phyloP scores from a whole-genome alignment of 2,888 invertebrate genomes.

The Nomada goodeniana region DNA sequence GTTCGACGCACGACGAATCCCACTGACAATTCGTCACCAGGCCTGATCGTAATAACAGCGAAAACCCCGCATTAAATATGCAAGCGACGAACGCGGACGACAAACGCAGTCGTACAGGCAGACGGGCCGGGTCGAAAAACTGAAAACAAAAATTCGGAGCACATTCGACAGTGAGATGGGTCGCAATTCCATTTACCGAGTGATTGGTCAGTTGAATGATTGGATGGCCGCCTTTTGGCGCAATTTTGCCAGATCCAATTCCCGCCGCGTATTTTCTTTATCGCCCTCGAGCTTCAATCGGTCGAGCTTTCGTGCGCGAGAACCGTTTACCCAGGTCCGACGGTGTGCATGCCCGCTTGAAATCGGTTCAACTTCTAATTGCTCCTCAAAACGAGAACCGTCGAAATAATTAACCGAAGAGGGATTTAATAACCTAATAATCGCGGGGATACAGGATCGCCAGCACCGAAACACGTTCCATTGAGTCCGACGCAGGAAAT shows the following conservation, averaged over 20 bases:
- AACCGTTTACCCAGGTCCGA: neutral
- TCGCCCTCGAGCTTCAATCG: constrained; percentile 19
- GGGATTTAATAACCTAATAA: constrained; percentile 16
- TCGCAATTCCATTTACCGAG: constrained; percentile 50
- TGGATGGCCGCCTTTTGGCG: constrained; percentile 45
- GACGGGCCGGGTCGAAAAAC: neutral
- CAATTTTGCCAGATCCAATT: constrained; percentile 38
- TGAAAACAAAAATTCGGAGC: constrained; percentile 7
- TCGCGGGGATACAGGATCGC: neutral
- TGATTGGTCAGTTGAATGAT: constrained; percentile 54
- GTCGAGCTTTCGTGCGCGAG: constrained; percentile 13
- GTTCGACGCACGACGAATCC: no score
- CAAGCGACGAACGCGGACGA: neutral
- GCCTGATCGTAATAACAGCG: no score
- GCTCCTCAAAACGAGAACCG: constrained; percentile 16
- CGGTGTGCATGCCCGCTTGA: constrained; percentile 16
- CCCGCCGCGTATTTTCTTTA: constrained; percentile 38
- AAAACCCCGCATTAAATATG: constrained; percentile 6
- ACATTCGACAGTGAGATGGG: constrained; percentile 6
- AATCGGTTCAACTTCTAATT: constrained; percentile 41
- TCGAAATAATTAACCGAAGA: constrained; percentile 37
- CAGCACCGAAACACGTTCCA: neutral
- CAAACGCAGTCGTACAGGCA: no score
- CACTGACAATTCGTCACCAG: no score
- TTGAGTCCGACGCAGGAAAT: neutral